Base-by-base conservation (phyloP, 2,113 vertebrate genomes). In the Atractosteus spatula region DNA sequence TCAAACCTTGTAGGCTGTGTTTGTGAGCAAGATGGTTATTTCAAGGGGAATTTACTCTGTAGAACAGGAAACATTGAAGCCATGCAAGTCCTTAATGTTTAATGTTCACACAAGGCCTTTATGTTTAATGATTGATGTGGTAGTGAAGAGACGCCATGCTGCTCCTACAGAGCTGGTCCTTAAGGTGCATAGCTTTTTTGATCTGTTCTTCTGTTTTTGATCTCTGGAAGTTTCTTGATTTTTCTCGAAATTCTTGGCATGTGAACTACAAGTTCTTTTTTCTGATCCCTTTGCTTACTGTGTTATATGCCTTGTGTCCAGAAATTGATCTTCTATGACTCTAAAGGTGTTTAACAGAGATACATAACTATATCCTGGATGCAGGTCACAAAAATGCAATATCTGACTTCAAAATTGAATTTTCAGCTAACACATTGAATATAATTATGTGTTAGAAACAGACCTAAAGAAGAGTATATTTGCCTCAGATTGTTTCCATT, bases 161-260 rank as follows among this genome's bases (percentile, higher is more conserved):
- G 14, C 17, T 62, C 17, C 59, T 11, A 41, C 62, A 29, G 62
- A 64, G 12, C 62, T 64, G 17, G 62, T 41, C 62, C 17, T 29
- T 64, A 16, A 41, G 41, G 41, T 29, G 8, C 13, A 10, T 7
- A 17, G 4, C 3, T 11, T 29, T 41, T 64, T 64, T 64, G 62
- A 64, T 64, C 62, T 64, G 13, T 64, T 64, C 8, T 5, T 41
- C 62, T 64, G 17, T 64, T 64, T 29, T 41, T 64, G 17, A 62
- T 62, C 59, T 62, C 17, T 62, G 11, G 62, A 13, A 64, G 17
- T 41, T 64, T 59, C 13, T 12, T 59, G 7, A 12, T 59, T 59
- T 12, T n/a, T 59, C n/a, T 14, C n/a, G 56, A 59, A 59, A 59
- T 59, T 4, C 11, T n/a, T 12, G 56, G 11, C 56, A n/a, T 59